A percentile compares a stretch with the other conserved stretches of the same genome.
These are phyloP conservation scores for Columba guinea DNA, from an alignment of 2,797 vertebrate genomes.

Conservation along the genomic window DNA sequence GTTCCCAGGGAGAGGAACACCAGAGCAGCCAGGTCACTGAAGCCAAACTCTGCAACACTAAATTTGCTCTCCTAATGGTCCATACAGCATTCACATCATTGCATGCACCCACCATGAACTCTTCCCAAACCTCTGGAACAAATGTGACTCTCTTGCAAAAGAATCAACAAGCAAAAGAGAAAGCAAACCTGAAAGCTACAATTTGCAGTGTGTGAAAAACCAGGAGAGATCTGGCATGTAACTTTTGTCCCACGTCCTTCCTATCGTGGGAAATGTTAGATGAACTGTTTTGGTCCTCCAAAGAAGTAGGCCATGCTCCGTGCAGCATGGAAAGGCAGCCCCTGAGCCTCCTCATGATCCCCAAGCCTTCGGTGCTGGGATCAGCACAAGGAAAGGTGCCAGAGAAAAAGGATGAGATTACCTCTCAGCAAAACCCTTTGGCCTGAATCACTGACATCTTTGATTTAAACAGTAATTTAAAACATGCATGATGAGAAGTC, in stretches of 20 bases:
- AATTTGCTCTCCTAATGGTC: neutral
- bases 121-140: neutral
- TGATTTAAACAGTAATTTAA: conserved; percentile 71
- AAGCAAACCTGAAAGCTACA: neutral
- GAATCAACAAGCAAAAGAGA: neutral
- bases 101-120: neutral
- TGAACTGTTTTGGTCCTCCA: neutral
- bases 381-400: conserved; percentile 44
- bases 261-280: neutral
- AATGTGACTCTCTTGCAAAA: neutral
- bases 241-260: neutral
- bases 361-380: conserved; percentile 23
- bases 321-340: neutral
- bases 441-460: conserved; percentile 68
- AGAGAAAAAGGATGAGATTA: conserved; percentile 62
- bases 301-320: neutral
- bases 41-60: neutral
- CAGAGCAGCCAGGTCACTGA: neutral
- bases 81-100: neutral
- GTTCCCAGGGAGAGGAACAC: neutral
- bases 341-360: conserved; percentile 8
- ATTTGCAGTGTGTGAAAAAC: neutral
- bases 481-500: conserved; percentile 67
- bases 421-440: conserved; percentile 67
- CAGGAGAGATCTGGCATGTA: neutral